Evolutionary conservation across 1,140 invertebrate genomes (phyloP), one percentile per base, ranked within the genome.

Genomic region (Stegodyphus mimosarum): DNA sequence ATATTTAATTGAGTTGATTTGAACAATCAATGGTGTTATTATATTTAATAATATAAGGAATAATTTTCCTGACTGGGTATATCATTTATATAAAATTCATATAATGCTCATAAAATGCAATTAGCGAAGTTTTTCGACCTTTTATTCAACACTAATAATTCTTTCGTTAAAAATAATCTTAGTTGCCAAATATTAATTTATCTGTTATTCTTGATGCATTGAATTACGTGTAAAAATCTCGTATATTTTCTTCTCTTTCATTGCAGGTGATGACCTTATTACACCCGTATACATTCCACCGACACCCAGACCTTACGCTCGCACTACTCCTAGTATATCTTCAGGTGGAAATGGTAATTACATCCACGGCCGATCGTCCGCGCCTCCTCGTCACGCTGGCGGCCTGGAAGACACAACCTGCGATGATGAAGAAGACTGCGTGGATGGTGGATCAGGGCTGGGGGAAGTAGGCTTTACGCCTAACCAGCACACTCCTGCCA

Each of bases 211-310:
- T 3, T 33, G 33, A 1, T 33, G 33, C 3, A 33, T 33, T 33
- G 33, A 33, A 33, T 33, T 3, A 33, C 33, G 33, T 33, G 33
- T 33, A 33, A 33, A 33, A 33, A n/a, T n/a, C 55, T 60, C 0
- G 15, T 60, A 60, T 9, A 10, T 60, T 60, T 10, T 60, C 9
- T 60, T 60, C 15, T 60, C 9, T 10, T 60, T 60, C 55, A 9
- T 60, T 60, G 9, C 49, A 84, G 86, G 83, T 1, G 87, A 88
- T 69, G 87, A 88, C 49, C 75, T 98, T 15, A 97, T 98, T 75
- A 98, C 96, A 0, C 96, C 96, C 0, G 95, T 97, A 0, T 97
- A 97, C 90, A 94, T 96, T 13, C 95, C 96, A 18, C 94, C 95
- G 6, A 96, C 95, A 18, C 84, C 87, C 52, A 86, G 87, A 53